phyloP scores from a whole-genome alignment of 2,888 invertebrate genomes.

The Anagyrus pseudococci region DNA sequence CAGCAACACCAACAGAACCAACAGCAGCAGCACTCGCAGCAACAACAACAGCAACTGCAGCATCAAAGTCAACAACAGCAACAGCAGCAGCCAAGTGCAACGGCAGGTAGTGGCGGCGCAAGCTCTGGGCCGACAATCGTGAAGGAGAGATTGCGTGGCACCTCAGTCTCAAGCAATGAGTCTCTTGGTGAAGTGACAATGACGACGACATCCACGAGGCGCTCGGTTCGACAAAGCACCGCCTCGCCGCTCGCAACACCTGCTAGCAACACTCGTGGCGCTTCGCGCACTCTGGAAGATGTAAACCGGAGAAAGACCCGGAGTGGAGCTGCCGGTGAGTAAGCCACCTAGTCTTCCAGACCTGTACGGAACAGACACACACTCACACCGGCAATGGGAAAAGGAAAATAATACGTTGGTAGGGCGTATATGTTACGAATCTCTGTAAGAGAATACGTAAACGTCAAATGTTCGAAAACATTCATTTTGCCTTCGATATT shows the following conservation, averaged over 20 bases:
- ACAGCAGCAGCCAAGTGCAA: slow-evolving; percentile 10
- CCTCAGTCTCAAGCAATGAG: slow-evolving; percentile 56
- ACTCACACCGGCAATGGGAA: background rate
- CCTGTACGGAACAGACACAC: background rate
- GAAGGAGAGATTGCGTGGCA: slow-evolving; percentile 58
- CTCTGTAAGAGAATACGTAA: background rate
- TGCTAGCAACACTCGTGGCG: slow-evolving; percentile 60
- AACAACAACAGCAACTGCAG: slow-evolving; percentile 32
- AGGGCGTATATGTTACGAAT: background rate
- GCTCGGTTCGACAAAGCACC: slow-evolving; percentile 59
- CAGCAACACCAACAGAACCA: slow-evolving; percentile 33
- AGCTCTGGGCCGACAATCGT: slow-evolving; percentile 44
- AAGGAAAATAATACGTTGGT: background rate
- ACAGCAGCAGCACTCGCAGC: slow-evolving; percentile 44
- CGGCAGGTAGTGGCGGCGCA: background rate
- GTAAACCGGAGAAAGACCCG: slow-evolving; percentile 60
- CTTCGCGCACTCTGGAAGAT: slow-evolving; percentile 59
- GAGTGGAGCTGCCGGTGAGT: slow-evolving; percentile 61
- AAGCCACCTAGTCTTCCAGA: slow-evolving; percentile 29
- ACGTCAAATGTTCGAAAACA: background rate
- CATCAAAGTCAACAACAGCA: slow-evolving; percentile 9
- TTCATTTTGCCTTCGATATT: no score
- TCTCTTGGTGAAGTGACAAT: slow-evolving; percentile 47
- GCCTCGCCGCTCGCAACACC: slow-evolving; percentile 59
- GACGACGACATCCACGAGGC: slow-evolving; percentile 47